Percentiles rank a stretch among this genome's conserved stretches.
Evolutionary conservation across 2,113 vertebrate genomes (phyloP).

Genomic region (Shinisaurus crocodilurus): DNA sequence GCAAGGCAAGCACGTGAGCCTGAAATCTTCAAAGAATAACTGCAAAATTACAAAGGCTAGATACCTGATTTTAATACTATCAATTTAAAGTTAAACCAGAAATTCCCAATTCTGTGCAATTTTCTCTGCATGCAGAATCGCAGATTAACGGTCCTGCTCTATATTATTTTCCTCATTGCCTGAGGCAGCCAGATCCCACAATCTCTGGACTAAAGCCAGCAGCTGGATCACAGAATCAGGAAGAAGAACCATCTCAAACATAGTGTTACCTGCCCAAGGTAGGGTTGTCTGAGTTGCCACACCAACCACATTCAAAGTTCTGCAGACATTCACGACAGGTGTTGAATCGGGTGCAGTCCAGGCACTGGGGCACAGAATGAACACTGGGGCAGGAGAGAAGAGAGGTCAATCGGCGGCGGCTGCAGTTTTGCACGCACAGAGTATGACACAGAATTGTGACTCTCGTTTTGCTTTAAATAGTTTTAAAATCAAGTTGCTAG

Average conservation of each 20-base stretch:
- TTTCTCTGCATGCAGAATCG: neutral
- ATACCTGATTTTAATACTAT: neutral
- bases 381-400: slow-evolving; percentile 73
- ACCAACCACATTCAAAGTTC: slow-evolving; percentile 93
- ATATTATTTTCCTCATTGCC: accelerated
- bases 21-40: neutral
- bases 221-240: neutral
- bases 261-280: slow-evolving; percentile 85
- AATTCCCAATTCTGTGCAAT: neutral
- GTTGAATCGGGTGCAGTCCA: slow-evolving; percentile 83
- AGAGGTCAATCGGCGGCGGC: too few relatives aligned
- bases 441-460: neutral
- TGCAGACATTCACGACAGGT: slow-evolving; percentile 87
- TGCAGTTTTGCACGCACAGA: too few relatives aligned
- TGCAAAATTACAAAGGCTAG: neutral
- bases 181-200: neutral
- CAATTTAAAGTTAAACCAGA: neutral
- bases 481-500: neutral
- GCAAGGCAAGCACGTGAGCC: neutral
- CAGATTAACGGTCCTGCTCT: neutral
- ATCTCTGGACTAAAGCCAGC: neutral
- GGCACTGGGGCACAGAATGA: slow-evolving; percentile 89
- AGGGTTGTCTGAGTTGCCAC: slow-evolving; percentile 92
- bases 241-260: neutral
- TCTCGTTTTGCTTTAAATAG: neutral